Conservation (phyloP, 2,888 invertebrate genomes). For the Sphinx pinastri region DNA sequence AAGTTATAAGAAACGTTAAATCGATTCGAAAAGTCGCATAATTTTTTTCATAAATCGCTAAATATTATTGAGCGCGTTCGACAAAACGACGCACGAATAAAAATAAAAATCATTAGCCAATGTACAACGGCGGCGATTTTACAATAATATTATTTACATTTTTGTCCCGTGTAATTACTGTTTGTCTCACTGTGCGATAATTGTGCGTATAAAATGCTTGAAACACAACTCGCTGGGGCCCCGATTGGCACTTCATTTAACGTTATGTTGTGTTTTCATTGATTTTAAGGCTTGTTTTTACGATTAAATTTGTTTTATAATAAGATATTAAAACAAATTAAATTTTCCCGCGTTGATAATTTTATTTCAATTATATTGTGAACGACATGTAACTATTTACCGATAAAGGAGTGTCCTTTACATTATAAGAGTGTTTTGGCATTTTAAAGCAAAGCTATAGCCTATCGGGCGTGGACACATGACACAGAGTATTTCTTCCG, state of each 20-base stretch:
- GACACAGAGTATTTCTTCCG: too few species aligned
- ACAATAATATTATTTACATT: conserved; percentile 47
- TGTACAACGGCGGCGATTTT: conserved; percentile 37
- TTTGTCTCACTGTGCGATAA: conserved; percentile 45
- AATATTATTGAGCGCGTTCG: conserved; percentile 27
- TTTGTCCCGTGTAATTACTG: conserved; percentile 51
- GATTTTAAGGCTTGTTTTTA: conserved; percentile 27
- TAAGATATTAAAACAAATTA: conserved; percentile 1
- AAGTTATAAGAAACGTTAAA: conserved; percentile 27
- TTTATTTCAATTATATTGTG: not conserved
- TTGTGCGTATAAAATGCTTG: conserved; percentile 47
- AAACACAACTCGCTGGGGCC: conserved; percentile 41
- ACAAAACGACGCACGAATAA: conserved; percentile 24
- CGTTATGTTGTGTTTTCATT: conserved; percentile 36
- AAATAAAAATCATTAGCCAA: conserved; percentile 29
- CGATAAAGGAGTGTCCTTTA: too few species aligned
- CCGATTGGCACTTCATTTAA: conserved; percentile 44
- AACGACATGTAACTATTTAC: not conserved
- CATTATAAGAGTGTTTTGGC: too few species aligned
- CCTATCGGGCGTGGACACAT: too few species aligned
- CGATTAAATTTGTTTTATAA: conserved; percentile 11
- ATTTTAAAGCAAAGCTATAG: too few species aligned
- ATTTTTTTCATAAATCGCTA: conserved; percentile 28
- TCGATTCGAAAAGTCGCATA: conserved; percentile 14
- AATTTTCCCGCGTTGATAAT: not conserved